These are phyloP conservation scores for Rhagologus leucostigma DNA, from an alignment of 2,113 vertebrate species.

Conservation along the genomic window DNA sequence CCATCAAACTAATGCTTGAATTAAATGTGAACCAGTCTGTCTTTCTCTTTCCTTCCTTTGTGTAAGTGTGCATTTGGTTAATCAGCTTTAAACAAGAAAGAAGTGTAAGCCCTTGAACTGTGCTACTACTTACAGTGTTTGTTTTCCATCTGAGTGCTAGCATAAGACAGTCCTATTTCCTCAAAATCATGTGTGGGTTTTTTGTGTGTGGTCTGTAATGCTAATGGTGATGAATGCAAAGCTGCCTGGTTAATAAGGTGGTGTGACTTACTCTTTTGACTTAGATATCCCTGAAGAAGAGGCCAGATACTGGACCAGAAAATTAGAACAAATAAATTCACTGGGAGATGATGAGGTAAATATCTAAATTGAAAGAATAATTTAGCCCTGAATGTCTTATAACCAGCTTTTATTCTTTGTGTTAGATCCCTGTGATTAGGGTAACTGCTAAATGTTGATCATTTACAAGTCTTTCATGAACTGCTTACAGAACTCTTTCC, in stretches of 20 bases:
- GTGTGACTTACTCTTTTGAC: constrained; percentile 18
- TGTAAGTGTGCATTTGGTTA: not conserved
- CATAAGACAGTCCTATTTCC: not conserved
- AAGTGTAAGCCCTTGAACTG: not conserved
- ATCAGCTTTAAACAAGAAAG: not conserved
- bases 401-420: not conserved
- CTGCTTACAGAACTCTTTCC: not conserved
- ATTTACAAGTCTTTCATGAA: not conserved
- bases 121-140: not conserved
- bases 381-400: not conserved
- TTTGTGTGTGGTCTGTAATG: not conserved
- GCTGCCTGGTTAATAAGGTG: not conserved
- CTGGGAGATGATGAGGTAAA: constrained; percentile 85
- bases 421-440: not conserved
- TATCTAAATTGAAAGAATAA: not conserved
- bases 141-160: not conserved
- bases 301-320: constrained; percentile 93
- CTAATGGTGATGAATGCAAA: not conserved
- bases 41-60: not conserved
- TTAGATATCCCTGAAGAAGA: constrained; percentile 97
- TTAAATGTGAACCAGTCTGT: not conserved
- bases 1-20: not conserved
- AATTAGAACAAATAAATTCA: constrained; percentile 88
- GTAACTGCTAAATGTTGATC: not conserved
- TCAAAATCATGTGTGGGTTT: not conserved